Conservation (phyloP, 1,140 invertebrate genomes). For the Galleria mellonella region DNA sequence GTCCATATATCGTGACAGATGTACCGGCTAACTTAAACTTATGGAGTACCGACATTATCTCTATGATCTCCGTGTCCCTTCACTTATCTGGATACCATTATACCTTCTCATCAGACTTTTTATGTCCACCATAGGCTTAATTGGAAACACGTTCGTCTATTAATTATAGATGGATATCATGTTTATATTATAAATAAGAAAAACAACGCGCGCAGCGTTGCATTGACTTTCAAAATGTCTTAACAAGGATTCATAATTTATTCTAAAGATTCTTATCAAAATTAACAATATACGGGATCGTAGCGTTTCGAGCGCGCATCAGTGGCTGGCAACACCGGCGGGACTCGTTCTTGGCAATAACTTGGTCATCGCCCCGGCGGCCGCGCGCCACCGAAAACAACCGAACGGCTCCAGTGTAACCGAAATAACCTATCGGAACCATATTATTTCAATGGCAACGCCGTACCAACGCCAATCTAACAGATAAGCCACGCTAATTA, state of each 20-base stretch:
- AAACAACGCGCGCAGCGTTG: too few species aligned
- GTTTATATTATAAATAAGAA: too few species aligned
- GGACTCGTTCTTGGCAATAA: constrained; percentile 55
- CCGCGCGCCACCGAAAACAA: constrained; percentile 17
- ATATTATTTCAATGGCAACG: neutral
- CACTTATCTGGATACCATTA: too few species aligned
- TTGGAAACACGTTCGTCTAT: too few species aligned
- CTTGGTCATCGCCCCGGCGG: constrained; percentile 55
- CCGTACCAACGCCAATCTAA: constrained; percentile 26
- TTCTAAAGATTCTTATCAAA: constrained; percentile 31
- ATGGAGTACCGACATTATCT: too few species aligned
- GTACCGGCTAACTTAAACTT: too few species aligned
- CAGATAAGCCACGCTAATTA: constrained; percentile 35
- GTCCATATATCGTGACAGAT: too few species aligned
- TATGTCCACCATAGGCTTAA: too few species aligned
- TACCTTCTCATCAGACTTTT: too few species aligned
- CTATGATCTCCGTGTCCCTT: too few species aligned
- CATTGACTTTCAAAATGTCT: too few species aligned
- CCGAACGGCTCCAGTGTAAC: constrained; percentile 2
- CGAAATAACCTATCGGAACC: constrained; percentile 3
- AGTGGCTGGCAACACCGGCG: constrained; percentile 18
- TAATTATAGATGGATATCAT: too few species aligned
- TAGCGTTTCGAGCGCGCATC: constrained; percentile 8
- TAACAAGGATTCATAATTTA: constrained; percentile 13
- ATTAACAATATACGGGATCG: constrained; percentile 31